Conservation (phyloP, 2,888 invertebrate genomes). For the Ennomos fuscantarius region DNA sequence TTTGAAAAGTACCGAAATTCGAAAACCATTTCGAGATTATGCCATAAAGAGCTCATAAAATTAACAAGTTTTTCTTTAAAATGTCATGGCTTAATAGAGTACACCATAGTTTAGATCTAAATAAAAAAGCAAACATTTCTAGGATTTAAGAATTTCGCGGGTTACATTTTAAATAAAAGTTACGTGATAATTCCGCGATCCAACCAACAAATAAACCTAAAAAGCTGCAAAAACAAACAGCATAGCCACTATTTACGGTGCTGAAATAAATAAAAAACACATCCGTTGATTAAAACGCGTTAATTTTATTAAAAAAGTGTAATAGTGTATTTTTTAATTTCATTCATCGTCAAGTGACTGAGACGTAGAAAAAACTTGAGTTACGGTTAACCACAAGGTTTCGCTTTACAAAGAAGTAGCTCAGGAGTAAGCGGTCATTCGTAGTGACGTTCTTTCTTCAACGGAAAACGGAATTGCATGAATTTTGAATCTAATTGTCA, state of each 20-base stretch:
- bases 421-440: conserved; percentile 6
- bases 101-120: no score
- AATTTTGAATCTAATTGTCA: no score
- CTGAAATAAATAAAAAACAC: conserved; percentile 29
- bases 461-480: no score
- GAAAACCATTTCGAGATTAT: no score
- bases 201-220: conserved; percentile 5
- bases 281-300: conserved; percentile 39
- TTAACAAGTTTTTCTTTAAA: no score
- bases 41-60: no score
- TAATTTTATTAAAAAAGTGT: conserved; percentile 36
- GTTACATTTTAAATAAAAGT: no score
- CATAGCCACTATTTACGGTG: conserved; percentile 2
- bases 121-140: no score
- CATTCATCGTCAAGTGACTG: conserved; percentile 53
- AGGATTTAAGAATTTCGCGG: no score
- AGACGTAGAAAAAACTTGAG: conserved; percentile 45
- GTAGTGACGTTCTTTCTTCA: background rate
- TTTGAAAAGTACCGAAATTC: no score
- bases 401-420: conserved; percentile 23
- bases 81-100: no score
- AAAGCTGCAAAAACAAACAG: conserved; percentile 6
- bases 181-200: background rate
- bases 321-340: conserved; percentile 51
- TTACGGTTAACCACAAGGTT: conserved; percentile 36